Percentiles rank a stretch among this genome's conserved stretches.
Conservation (phyloP, 2,888 invertebrate species). For the Coelinius sp. region DNA sequence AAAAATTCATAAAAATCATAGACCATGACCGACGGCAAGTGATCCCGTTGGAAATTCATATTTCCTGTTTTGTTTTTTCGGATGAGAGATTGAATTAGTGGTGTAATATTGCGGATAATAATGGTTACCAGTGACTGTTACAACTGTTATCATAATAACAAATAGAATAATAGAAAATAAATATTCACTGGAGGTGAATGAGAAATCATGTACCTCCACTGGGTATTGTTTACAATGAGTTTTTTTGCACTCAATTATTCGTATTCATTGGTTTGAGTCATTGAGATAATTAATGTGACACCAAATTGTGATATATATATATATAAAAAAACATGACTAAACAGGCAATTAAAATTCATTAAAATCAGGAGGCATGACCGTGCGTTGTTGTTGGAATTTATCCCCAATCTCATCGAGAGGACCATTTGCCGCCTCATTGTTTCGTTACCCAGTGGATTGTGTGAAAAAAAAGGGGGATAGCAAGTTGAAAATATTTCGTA, state of each 20-base stretch:
- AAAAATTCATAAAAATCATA: conserved; percentile 32
- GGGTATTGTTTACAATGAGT: not conserved
- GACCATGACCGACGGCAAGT: conserved; percentile 21
- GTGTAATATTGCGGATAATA: not conserved
- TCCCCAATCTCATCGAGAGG: not conserved
- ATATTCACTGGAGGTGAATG: not conserved
- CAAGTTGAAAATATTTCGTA: not conserved
- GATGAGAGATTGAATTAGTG: not conserved
- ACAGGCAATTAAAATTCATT: conserved; percentile 23
- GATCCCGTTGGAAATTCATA: conserved; percentile 22
- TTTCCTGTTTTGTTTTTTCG: conserved; percentile 1
- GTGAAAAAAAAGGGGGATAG: not conserved
- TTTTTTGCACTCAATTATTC: not conserved
- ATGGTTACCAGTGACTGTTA: not conserved
- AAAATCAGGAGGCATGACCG: conserved; percentile 11
- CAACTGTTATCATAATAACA: not conserved
- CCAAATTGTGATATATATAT: not conserved
- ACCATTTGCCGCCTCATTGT: conserved; percentile 6
- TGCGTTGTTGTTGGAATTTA: not conserved
- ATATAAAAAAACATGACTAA: not conserved
- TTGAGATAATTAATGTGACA: not conserved
- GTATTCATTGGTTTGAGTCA: no score
- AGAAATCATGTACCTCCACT: not conserved
- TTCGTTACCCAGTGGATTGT: not conserved
- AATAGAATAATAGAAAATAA: not conserved